These are phyloP conservation scores for Stegodyphus mimosarum DNA, from an alignment of 1,140 invertebrate genomes.

Conservation along the genomic window DNA sequence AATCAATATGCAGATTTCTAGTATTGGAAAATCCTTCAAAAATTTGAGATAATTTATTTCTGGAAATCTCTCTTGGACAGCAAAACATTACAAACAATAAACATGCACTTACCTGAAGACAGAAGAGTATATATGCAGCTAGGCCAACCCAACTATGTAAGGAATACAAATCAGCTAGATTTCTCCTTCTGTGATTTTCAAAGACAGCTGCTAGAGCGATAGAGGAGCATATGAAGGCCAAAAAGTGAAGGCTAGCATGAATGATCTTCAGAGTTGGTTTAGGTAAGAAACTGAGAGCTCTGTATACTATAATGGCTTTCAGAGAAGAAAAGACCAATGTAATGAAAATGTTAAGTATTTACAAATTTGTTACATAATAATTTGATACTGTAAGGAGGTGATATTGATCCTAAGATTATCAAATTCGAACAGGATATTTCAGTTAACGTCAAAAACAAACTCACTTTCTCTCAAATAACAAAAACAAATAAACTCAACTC, in stretches of 20 bases:
- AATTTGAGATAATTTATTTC: no score
- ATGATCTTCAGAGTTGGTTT: slow-evolving; percentile 83
- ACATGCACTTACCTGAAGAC: slow-evolving; percentile 74
- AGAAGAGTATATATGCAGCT: slow-evolving; percentile 79
- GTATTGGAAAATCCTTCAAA: no score
- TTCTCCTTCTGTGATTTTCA: slow-evolving; percentile 80
- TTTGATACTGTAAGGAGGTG: not conserved
- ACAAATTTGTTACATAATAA: no score
- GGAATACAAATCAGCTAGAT: slow-evolving; percentile 80
- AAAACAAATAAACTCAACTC: no score
- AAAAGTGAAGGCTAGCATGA: slow-evolving; percentile 78
- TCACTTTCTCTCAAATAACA: no score
- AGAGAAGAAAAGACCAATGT: slow-evolving; percentile 24
- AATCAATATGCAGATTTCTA: no score
- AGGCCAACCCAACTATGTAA: slow-evolving; percentile 90
- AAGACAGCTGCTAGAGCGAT: slow-evolving; percentile 84
- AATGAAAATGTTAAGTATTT: not conserved
- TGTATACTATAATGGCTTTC: slow-evolving; percentile 84
- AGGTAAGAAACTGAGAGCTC: slow-evolving; percentile 78
- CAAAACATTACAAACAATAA: no score
- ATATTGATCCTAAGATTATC: not conserved
- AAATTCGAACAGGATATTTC: not conserved
- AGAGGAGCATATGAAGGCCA: slow-evolving; percentile 76
- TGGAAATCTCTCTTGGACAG: no score
- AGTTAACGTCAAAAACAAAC: no score